Evolutionary conservation across 1,140 invertebrate genomes (phyloP).

Genomic region (Theocolax elegans): DNA sequence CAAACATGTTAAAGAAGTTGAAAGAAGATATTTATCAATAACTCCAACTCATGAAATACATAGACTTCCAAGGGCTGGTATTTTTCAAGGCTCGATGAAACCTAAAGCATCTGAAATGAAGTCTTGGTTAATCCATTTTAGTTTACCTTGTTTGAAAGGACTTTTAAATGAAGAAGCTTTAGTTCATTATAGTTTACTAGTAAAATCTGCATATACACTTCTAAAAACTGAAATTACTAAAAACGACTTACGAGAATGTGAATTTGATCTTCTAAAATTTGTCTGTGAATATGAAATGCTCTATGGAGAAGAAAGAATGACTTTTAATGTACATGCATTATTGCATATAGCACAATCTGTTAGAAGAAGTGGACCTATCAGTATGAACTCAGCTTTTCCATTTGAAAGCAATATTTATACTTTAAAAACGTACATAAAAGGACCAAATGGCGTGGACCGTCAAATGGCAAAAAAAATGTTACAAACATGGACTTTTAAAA

Average conservation of each 20-base stretch:
- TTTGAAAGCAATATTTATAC: too few relatives aligned
- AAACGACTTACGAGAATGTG: slow-evolving; percentile 39
- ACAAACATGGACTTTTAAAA: slow-evolving; percentile 25
- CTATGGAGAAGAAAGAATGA: slow-evolving; percentile 28
- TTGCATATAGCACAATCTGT: slow-evolving; percentile 33
- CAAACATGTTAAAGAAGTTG: background rate
- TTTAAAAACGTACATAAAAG: slow-evolving; percentile 24
- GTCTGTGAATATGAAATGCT: slow-evolving; percentile 30
- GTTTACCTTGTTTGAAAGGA: slow-evolving; percentile 31
- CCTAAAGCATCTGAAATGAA: slow-evolving; percentile 40
- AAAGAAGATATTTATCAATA: too few relatives aligned
- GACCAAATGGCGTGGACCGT: slow-evolving; percentile 23
- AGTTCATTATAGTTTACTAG: slow-evolving; percentile 35
- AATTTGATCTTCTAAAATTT: slow-evolving; percentile 43
- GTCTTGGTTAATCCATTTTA: slow-evolving; percentile 39
- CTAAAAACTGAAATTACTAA: slow-evolving; percentile 39
- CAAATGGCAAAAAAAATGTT: slow-evolving; percentile 26
- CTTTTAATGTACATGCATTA: slow-evolving; percentile 39
- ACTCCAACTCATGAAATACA: too few relatives aligned
- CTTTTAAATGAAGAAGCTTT: slow-evolving; percentile 33
- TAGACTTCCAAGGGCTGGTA: slow-evolving; percentile 19
- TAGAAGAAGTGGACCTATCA: slow-evolving; percentile 36
- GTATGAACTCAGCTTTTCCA: slow-evolving; percentile 26
- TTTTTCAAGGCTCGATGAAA: background rate
- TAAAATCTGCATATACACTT: slow-evolving; percentile 40